Evolutionary conservation across 2,113 vertebrate species (phyloP), one percentile per base, ranked within the genome.

Genomic region (Petroica traversi): DNA sequence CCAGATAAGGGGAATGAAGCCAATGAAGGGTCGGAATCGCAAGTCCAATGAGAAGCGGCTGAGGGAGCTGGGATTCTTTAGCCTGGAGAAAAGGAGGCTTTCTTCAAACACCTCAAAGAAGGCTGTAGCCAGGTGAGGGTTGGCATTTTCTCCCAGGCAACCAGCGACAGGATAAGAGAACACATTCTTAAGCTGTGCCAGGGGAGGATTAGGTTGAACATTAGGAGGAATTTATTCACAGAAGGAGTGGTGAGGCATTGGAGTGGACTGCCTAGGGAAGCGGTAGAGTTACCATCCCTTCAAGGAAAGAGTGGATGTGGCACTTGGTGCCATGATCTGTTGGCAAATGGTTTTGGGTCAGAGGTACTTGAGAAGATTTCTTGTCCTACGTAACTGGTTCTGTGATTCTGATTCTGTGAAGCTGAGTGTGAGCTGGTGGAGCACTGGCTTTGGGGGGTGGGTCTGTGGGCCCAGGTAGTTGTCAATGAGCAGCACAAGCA

Each of bases 41-140:
- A 52, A 10, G 0, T 45, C 16, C 24, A 18, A 2, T 14, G 15
- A 59, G 24, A 5, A 82, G 29, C 0, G 0, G 12, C n/a, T 67
- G 24, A 89, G 15, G 14, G 23, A 52, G n/a, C 20, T 61, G 61
- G 17, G 9, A 14, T 1, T 34, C 29, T 12, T 68, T 1, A 40
- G 9, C n/a, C 29, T 23, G 29, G 11, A 34, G 19, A n/a, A 59
- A 6, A 67, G n/a, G 14, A 52, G 11, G n/a, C n/a, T 46, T 14
- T 41, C 15, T 31, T 54, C 8, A 73, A 33, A 14, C 14, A 19
- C 19, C 24, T n/a, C 11, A 20, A 52, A 25, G 11, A 28, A 75
- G 20, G 46, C 2, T 46, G 17, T 19, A 26, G 29, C 19, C 61
- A 40, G 52, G 24, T 38, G 19, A 1, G 33, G 16, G 10, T 28